A percentile compares a stretch with the other conserved stretches of the same genome.
phyloP scores from a whole-genome alignment of 2,113 vertebrate species.

The Platichthys flesus region DNA sequence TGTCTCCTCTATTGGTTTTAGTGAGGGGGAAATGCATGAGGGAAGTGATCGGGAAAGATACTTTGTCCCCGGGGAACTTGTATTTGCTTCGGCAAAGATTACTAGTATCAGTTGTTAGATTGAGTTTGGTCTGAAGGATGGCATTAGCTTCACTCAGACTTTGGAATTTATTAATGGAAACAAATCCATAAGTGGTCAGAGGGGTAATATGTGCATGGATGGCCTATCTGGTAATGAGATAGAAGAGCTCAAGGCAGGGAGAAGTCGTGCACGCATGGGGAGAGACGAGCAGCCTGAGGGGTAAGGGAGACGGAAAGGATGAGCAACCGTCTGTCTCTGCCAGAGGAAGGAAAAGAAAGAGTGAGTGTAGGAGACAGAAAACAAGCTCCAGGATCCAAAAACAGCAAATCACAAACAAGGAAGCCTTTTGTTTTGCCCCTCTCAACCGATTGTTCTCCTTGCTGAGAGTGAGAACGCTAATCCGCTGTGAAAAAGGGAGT shows the following conservation, averaged over 20 bases:
- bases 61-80: constrained; percentile 28
- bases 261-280: constrained; percentile 1
- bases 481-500: constrained; percentile 74
- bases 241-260: constrained; percentile 42
- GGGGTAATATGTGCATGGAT: constrained; percentile 48
- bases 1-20: constrained; percentile 37
- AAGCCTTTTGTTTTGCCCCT: constrained; percentile 72
- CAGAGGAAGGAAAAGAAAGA: constrained; percentile 20
- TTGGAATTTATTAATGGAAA: constrained; percentile 3
- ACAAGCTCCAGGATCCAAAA: constrained; percentile 62
- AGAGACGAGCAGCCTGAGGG: constrained; percentile 17
- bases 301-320: constrained; percentile 29
- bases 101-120: background rate
- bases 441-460: constrained; percentile 74
- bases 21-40: constrained; percentile 25
- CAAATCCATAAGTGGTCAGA: constrained; percentile 30
- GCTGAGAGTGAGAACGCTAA: constrained; percentile 73
- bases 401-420: constrained; percentile 63
- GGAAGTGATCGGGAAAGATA: constrained; percentile 31
- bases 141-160: constrained; percentile 53
- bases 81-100: constrained; percentile 30
- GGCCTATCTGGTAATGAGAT: constrained; percentile 63
- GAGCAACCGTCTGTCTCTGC: constrained; percentile 31
- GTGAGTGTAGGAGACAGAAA: constrained; percentile 43
- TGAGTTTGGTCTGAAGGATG: constrained; percentile 25